Base-by-base conservation (phyloP, 2,113 vertebrate species). In the Chamaea fasciata region DNA sequence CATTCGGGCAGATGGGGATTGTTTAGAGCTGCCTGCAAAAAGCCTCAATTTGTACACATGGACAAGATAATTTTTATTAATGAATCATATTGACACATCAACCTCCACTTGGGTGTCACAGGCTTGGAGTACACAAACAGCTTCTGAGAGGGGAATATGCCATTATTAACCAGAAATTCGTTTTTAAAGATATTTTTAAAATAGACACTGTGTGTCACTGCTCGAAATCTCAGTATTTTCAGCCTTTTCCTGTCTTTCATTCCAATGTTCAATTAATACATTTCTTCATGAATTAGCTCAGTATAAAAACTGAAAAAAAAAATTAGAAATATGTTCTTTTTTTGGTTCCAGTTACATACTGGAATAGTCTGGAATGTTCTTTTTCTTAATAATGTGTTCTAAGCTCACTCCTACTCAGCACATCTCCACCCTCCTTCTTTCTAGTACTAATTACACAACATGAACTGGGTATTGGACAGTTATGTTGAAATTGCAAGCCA, bases 11-110 rank as follows among this genome's bases (percentile, higher is more conserved):
- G 83, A 87, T 53, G 76, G 50, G 35, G 49, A 24, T 57, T 87
- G 50, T 81, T 95, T 90, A 50, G 13, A 47, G 77, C 41, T 37
- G 63, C 52, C 90, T 95, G 88, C 60, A 79, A 96, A 92, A 87
- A 81, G 46, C 33, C 64, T 84, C 35, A 13, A 50, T 87, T 96
- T 83, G 50, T 71, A 39, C 77, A 47, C 49, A 74, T 3, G 57
- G 44, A 85, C 23, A 59, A 89, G 37, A 55, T 81, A 47, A 80
- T 92, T 87, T 92, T 81, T 46, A 79, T 71, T 77, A 89, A 91
- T 85, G 74, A 95, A 62, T 86, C 50, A 7, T 68, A 71, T 84
- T 80, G 88, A 92, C 57, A 83, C 10, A 13, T 71, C 89, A 70
- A 59, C 50, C 56, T 44, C 31, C 65, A 14, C 69, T 94, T 56